phyloP scores from a whole-genome alignment of 1,140 invertebrate genomes.

The Hylaeus anthracinus region DNA sequence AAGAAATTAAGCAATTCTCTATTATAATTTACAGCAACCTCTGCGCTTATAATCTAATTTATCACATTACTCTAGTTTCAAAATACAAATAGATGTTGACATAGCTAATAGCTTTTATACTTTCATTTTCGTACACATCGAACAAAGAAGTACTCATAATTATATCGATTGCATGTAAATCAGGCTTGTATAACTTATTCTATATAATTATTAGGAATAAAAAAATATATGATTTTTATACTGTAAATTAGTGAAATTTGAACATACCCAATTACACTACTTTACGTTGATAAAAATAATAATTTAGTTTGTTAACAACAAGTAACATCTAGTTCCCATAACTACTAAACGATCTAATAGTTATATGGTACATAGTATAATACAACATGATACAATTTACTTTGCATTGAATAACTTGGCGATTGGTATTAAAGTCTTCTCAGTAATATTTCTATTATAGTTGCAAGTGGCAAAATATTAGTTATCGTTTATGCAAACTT shows the following conservation, averaged over 20 bases:
- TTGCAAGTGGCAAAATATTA: constrained; percentile 46
- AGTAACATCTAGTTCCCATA: constrained; percentile 51
- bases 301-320: constrained; percentile 54
- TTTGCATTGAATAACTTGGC: constrained; percentile 59
- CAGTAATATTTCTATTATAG: constrained; percentile 33
- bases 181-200: not conserved
- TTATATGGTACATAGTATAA: constrained; percentile 67
- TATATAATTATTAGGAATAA: constrained; percentile 16
- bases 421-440: constrained; percentile 37
- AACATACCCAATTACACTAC: constrained; percentile 15
- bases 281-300: constrained; percentile 39
- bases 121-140: not conserved
- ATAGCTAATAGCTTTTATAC: constrained; percentile 7
- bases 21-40: constrained; percentile 19
- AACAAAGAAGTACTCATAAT: not conserved
- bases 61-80: constrained; percentile 34
- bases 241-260: constrained; percentile 37
- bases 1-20: constrained; percentile 16
- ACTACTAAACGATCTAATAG: constrained; percentile 50
- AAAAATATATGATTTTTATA: constrained; percentile 32
- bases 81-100: constrained; percentile 32
- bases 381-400: constrained; percentile 67
- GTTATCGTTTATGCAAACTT: constrained; percentile 17
- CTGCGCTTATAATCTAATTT: constrained; percentile 7
- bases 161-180: not conserved